Base-by-base conservation (phyloP, 2,113 vertebrate species). In the Oryzias melastigma region DNA sequence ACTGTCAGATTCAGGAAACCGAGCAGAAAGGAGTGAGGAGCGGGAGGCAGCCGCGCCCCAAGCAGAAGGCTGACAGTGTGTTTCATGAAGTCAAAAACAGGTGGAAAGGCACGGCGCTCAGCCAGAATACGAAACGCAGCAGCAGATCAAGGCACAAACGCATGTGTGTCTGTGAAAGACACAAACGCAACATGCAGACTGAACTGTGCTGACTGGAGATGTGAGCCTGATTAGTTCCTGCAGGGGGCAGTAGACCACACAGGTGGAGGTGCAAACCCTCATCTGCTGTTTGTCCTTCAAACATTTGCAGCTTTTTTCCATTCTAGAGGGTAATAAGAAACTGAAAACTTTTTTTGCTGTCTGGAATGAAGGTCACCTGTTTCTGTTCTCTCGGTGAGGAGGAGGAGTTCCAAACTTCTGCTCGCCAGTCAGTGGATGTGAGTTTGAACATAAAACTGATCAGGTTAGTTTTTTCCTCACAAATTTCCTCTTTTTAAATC, bases 111-210 rank as follows among this genome's bases (percentile, higher is more conserved):
- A 88, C 86, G 71, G 71, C 79, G 77, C 74, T 73, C 56, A 75
- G 58, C 65, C 50, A 77, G 44, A 60, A 29, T 19, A 52, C 1
- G 29, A 54, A 27, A 7, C 87, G 82, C 78, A 68, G 57, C 68
- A 71, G 82, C 78, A 78, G 72, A 81, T 89, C 81, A 91, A 92
- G 89, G 90, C 90, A 92, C 89, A 4, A 75, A 89, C 88, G 86
- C 85, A 48, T 70, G 62, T 71, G 58, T 54, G 47, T 64, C 46
- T 45, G 72, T 35, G 52, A 25, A 59, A 63, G 43, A 17, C 35
- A 13, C n/a, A 22, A 24, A 52, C 14, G 4, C 17, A 29, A 52
- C 50, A 51, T 1, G 18, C 55, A 49, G n/a, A 52, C 42, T 69
- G 22, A 44, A 44, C 48, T 14, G 12, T 19, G 35, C 8, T 2